These are phyloP conservation scores for Lepidurus arcticus DNA, from an alignment of 1,140 invertebrate species.

Conservation along the genomic window DNA sequence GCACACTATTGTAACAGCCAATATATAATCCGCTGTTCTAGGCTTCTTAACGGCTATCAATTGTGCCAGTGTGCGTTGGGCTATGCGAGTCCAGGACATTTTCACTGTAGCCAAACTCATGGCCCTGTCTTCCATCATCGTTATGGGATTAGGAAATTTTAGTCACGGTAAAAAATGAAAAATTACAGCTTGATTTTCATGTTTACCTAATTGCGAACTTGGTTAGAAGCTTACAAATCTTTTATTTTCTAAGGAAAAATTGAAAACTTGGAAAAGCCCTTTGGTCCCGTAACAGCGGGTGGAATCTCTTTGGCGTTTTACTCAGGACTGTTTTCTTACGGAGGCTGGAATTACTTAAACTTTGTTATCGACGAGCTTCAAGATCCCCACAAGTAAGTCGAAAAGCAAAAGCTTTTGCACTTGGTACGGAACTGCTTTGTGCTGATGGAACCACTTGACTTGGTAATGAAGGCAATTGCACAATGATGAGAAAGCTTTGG, in stretches of 20 bases:
- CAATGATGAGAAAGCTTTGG: neutral
- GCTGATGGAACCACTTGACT: neutral
- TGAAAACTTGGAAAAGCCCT: slow-evolving; percentile 64
- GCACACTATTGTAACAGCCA: neutral
- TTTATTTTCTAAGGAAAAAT: slow-evolving; percentile 53
- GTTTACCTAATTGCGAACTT: neutral
- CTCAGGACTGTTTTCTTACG: slow-evolving; percentile 88
- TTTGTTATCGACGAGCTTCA: slow-evolving; percentile 91
- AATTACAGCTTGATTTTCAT: too few species aligned
- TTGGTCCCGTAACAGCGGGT: slow-evolving; percentile 49
- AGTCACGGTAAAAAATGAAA: slow-evolving; percentile 51
- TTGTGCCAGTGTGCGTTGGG: slow-evolving; percentile 77
- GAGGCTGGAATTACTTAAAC: slow-evolving; percentile 90
- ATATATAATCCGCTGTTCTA: slow-evolving; percentile 44
- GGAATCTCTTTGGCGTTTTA: slow-evolving; percentile 78
- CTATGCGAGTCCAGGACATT: slow-evolving; percentile 82
- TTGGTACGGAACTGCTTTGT: neutral
- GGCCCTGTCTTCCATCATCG: slow-evolving; percentile 73
- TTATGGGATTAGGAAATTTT: slow-evolving; percentile 69
- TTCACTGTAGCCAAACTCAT: slow-evolving; percentile 84
- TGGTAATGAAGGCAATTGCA: neutral
- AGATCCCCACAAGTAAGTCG: slow-evolving; percentile 80
- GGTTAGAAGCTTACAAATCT: neutral
- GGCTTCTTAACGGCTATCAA: slow-evolving; percentile 82
- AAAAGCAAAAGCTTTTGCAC: neutral